phyloP scores from a whole-genome alignment of 2,888 invertebrate genomes.

The Stenchaetothrips biformis region DNA sequence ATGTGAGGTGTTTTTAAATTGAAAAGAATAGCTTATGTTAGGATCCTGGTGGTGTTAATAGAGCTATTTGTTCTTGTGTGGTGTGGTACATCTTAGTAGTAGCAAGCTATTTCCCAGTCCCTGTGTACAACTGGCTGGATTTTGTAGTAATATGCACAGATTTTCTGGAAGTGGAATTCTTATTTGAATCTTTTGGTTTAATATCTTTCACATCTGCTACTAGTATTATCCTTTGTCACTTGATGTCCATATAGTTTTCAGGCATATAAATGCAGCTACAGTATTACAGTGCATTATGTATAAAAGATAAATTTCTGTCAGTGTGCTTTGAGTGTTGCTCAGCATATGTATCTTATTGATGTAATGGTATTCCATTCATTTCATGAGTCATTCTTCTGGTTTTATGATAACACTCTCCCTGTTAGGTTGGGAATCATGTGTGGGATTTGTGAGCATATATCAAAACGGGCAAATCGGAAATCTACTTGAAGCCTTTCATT shows the following conservation, averaged over 20 bases:
- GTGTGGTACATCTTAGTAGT: conserved; percentile 23
- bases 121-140: conserved; percentile 20
- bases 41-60: conserved; percentile 9
- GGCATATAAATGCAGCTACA: neutral
- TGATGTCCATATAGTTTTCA: conserved; percentile 12
- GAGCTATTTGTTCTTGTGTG: conserved; percentile 15
- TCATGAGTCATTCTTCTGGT: neutral
- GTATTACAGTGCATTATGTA: neutral
- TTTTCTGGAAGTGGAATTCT: conserved; percentile 16
- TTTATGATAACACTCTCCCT: neutral
- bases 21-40: conserved; percentile 4
- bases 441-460: neutral
- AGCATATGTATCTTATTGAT: neutral
- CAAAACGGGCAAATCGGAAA: neutral
- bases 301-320: neutral
- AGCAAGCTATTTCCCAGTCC: conserved; percentile 17
- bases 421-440: neutral
- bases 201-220: conserved; percentile 22
- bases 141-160: conserved; percentile 19
- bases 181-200: conserved; percentile 8
- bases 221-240: neutral
- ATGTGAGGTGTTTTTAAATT: neutral
- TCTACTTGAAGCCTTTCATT: neutral
- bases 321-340: conserved; percentile 10
- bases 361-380: neutral